Evolutionary conservation across 1,140 invertebrate species (phyloP).

Genomic region (Chlorops oryzae): DNA sequence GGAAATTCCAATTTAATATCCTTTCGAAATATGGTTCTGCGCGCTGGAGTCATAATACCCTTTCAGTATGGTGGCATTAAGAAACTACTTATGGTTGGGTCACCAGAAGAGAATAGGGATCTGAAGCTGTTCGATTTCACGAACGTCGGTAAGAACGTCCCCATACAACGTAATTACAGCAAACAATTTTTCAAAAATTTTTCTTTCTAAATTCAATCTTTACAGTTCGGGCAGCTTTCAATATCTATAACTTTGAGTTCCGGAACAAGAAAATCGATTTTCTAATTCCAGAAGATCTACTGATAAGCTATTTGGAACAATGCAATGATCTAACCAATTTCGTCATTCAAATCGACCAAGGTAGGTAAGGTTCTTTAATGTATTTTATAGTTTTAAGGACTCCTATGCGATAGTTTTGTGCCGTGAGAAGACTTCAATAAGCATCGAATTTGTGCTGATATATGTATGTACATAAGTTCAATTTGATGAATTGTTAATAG

Average conservation of each 20-base stretch:
- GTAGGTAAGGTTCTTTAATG: constrained; percentile 27
- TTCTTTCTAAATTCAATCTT: constrained; percentile 7
- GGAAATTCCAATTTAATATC: too few relatives aligned
- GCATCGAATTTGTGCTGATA: too few relatives aligned
- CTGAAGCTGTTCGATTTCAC: constrained; percentile 44
- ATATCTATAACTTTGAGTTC: constrained; percentile 45
- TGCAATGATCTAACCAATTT: constrained; percentile 44
- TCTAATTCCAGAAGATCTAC: constrained; percentile 41
- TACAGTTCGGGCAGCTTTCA: constrained; percentile 42
- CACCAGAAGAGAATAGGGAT: constrained; percentile 42
- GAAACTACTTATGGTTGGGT: constrained; percentile 42
- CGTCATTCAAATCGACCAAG: constrained; percentile 46
- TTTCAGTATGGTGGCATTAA: constrained; percentile 46
- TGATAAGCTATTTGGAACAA: constrained; percentile 42
- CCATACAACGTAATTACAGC: neutral
- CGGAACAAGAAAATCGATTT: constrained; percentile 45
- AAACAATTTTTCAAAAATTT: too few relatives aligned
- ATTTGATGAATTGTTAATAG: too few relatives aligned
- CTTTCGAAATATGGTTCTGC: constrained; percentile 45
- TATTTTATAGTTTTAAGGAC: neutral
- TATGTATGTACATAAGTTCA: too few relatives aligned
- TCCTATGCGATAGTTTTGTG: neutral
- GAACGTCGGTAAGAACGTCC: constrained; percentile 39
- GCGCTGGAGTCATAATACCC: constrained; percentile 44
- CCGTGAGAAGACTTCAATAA: too few relatives aligned